Conservation (phyloP, 2,797 vertebrate species). For the Sciurus vulgaris region DNA sequence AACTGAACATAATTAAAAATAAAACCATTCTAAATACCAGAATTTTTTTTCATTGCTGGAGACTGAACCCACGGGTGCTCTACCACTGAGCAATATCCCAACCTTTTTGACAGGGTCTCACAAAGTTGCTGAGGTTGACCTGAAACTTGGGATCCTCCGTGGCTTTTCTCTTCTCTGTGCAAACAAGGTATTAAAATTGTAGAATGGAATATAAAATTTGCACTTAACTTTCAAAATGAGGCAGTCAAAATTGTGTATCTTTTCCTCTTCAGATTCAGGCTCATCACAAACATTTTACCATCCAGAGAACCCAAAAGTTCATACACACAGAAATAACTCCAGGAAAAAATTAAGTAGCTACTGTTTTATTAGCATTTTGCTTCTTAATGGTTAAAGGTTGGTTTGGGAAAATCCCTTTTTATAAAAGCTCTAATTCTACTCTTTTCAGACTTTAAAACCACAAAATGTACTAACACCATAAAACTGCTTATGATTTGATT, state of each 20-base stretch:
- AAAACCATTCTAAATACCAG: not conserved
- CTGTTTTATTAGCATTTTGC: not conserved
- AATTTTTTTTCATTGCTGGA: too few relatives aligned
- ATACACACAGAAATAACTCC: not conserved
- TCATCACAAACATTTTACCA: not conserved
- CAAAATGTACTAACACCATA: not conserved
- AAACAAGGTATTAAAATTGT: not conserved
- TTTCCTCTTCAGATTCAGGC: not conserved
- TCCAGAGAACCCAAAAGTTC: not conserved
- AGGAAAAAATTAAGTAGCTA: not conserved
- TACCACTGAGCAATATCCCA: too few relatives aligned
- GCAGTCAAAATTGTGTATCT: not conserved
- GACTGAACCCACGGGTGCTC: too few relatives aligned
- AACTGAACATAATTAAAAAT: not conserved
- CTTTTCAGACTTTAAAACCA: not conserved
- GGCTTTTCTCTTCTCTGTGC: not conserved
- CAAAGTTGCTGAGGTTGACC: too few relatives aligned
- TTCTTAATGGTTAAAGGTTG: not conserved
- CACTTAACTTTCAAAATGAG: not conserved
- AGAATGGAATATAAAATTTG: not conserved
- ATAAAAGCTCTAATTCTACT: not conserved
- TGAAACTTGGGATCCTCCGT: too few relatives aligned
- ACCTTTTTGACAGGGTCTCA: too few relatives aligned
- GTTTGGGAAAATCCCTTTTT: not conserved
- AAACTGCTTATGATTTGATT: not conserved